Base-by-base conservation (phyloP, 35 echinoderm and acorn worm genomes). In the Ptychodera flava region DNA sequence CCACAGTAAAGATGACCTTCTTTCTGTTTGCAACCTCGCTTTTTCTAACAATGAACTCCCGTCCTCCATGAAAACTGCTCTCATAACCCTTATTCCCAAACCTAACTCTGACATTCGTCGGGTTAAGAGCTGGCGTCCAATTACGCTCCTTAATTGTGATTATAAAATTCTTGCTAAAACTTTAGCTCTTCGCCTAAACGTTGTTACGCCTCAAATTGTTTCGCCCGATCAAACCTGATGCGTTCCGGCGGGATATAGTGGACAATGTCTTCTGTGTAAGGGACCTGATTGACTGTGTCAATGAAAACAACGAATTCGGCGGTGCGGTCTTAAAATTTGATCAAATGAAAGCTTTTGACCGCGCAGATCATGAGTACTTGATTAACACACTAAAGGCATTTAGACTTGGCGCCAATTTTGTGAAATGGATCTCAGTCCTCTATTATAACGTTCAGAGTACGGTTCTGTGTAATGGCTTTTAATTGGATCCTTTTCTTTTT, bases 331-430 rank as follows among this genome's bases (percentile, higher is more conserved):
- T 81, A 10, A 81, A 81, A 81, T 31, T 81, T 15, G 79, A 81
- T 81, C 79, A 81, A 81, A 84, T 29, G 32, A 87, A 78, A 87
- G 76, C 76, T 28, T 87, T 87, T 22, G 85, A 87, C n/a, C 64
- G 76, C 15, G 85, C 77, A 6, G 77, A 79, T 16, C 76, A 87
- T n/a, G 29, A 77, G 0, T 79, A 87, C 45, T 76, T 79, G 1
- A 78, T 86, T 29, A 78, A 78, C 32, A 75, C 77, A 1, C 30
- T 77, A 77, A 75, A 86, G 77, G 36, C 28, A 35, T 30, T 86
- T 37, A 31, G 85, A n/a, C 77, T 86, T 77, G 38, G 85, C 35
- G 38, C 15, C 0, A 86, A 86, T 30, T n/a, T 86, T 27, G 37
- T 30, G 0, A 86, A 86, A 31, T 86, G 85, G 85, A 86, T 86